phyloP scores from a whole-genome alignment of 2,888 invertebrate genomes.

The Monopis laevigella region DNA sequence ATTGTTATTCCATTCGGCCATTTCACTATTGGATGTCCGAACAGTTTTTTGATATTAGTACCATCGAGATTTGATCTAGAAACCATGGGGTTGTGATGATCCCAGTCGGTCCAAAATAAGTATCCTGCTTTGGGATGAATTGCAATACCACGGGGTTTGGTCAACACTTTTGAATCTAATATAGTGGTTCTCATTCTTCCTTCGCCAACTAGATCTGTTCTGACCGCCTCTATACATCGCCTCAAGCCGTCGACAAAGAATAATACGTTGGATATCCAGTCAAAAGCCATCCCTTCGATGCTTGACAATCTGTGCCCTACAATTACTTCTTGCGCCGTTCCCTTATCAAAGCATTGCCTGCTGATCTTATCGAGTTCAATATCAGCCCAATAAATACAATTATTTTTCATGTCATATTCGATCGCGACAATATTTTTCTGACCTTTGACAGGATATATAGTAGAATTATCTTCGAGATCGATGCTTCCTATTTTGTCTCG shows the following conservation, averaged over 20 bases:
- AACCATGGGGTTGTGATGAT: conserved; percentile 77
- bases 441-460: conserved; percentile 73
- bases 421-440: conserved; percentile 85
- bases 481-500: conserved; percentile 79
- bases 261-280: conserved; percentile 87
- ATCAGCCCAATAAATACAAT: conserved; percentile 91
- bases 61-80: conserved; percentile 85
- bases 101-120: conserved; percentile 91
- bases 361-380: conserved; percentile 81
- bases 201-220: conserved; percentile 65
- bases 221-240: conserved; percentile 83
- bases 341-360: conserved; percentile 79
- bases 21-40: conserved; percentile 72
- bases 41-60: conserved; percentile 70
- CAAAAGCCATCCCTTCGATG: conserved; percentile 89
- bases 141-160: conserved; percentile 82
- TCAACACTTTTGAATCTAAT: conserved; percentile 70
- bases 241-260: conserved; percentile 88
- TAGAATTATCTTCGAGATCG: conserved; percentile 69
- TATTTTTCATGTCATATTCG: conserved; percentile 85
- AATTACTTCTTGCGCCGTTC: conserved; percentile 72
- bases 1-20: conserved; percentile 92
- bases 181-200: conserved; percentile 82
- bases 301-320: conserved; percentile 79
- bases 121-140: conserved; percentile 85